A percentile compares a stretch with the other conserved stretches of the same genome.
Conservation (phyloP, 2,888 invertebrate genomes). For the Cephus sareptanus region DNA sequence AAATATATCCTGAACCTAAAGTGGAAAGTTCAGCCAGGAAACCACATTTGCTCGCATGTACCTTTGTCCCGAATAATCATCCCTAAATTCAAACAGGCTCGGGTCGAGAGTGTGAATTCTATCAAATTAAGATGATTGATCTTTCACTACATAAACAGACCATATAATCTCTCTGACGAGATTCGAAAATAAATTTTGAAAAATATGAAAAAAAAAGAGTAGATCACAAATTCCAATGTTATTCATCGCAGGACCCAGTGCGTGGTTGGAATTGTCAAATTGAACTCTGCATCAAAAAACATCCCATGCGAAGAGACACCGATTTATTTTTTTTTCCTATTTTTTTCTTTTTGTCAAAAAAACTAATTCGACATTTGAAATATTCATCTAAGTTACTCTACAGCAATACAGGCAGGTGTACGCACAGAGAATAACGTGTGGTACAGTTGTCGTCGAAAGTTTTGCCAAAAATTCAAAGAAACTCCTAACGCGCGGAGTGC, state of each 20-base stretch:
- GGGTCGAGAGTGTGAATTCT: background rate
- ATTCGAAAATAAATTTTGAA: too few species aligned
- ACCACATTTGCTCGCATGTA: conserved; percentile 27
- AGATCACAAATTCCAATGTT: background rate
- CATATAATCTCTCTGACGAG: background rate
- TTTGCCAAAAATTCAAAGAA: background rate
- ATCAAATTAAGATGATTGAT: background rate
- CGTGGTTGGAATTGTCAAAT: background rate
- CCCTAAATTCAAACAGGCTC: conserved; percentile 6
- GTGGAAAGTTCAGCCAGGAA: conserved; percentile 24
- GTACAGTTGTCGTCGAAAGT: background rate
- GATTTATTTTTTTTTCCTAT: background rate
- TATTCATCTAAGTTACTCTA: background rate
- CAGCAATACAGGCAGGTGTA: background rate
- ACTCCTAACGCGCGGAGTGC: background rate
- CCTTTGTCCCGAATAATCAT: conserved; percentile 22
- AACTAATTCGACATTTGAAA: background rate
- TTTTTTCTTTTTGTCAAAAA: background rate
- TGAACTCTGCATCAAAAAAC: background rate
- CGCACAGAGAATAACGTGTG: background rate
- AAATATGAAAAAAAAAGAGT: background rate
- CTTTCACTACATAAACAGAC: background rate
- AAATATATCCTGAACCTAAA: conserved; percentile 21
- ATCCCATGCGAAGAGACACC: background rate
- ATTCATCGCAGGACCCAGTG: background rate